These are phyloP conservation scores for Pampus argenteus DNA, from an alignment of 2,797 vertebrate species.

Conservation along the genomic window DNA sequence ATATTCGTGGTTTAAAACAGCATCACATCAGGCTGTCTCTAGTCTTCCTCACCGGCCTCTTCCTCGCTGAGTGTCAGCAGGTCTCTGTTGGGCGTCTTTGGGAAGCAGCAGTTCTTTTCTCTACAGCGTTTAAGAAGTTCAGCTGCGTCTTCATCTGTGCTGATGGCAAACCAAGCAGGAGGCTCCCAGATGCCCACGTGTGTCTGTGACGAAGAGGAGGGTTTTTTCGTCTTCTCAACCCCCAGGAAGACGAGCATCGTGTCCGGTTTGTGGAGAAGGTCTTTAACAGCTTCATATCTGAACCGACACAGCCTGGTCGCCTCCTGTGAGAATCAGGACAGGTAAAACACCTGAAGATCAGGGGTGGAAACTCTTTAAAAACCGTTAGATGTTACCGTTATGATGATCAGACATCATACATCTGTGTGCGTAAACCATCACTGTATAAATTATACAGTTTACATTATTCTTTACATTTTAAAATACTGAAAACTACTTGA, in stretches of 20 bases:
- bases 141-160: slow-evolving; percentile 77
- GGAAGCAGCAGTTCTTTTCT: slow-evolving; percentile 85
- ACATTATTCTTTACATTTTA: no score
- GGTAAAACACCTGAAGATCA: not conserved
- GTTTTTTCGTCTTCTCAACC: slow-evolving; percentile 81
- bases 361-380: no score
- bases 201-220: not conserved
- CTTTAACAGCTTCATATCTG: slow-evolving; percentile 78
- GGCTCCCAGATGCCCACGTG: slow-evolving; percentile 53
- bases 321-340: slow-evolving; percentile 49
- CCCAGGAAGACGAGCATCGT: slow-evolving; percentile 90
- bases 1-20: no score
- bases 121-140: slow-evolving; percentile 82
- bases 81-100: slow-evolving; percentile 87
- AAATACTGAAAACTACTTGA: no score
- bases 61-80: slow-evolving; percentile 89
- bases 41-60: slow-evolving; percentile 91
- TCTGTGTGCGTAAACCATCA: no score
- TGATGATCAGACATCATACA: no score
- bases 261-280: slow-evolving; percentile 80
- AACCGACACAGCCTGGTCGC: slow-evolving; percentile 87
- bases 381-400: no score
- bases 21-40: no score
- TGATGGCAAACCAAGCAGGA: slow-evolving; percentile 92
- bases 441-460: no score